Evolutionary conservation across 2,888 invertebrate genomes (phyloP).

Genomic region (Deilephila porcellus): DNA sequence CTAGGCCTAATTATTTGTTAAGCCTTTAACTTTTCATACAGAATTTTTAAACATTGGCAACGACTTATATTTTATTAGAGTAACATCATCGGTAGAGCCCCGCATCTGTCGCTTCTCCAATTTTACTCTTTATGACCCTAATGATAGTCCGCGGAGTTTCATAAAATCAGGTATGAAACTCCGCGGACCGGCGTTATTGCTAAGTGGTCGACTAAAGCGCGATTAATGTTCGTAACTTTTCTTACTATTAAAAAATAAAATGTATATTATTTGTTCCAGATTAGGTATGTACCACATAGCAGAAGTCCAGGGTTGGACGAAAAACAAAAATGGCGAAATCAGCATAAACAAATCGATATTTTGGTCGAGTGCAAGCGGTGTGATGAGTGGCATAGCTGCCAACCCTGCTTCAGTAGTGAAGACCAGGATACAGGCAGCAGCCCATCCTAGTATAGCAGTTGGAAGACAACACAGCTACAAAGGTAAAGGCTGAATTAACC

Average conservation of each 20-base stretch:
- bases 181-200: no score
- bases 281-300: slow-evolving; percentile 87
- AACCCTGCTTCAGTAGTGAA: slow-evolving; percentile 93
- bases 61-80: no score
- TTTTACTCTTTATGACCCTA: no score
- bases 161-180: no score
- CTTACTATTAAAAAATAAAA: neutral
- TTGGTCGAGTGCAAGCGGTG: slow-evolving; percentile 85
- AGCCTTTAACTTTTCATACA: no score
- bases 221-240: no score
- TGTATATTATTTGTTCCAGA: slow-evolving; percentile 55
- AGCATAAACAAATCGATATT: slow-evolving; percentile 67
- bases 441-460: slow-evolving; percentile 90
- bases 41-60: no score
- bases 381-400: slow-evolving; percentile 87
- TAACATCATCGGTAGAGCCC: no score
- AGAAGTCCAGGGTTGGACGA: slow-evolving; percentile 84
- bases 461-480: slow-evolving; percentile 92
- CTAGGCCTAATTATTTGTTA: no score
- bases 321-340: slow-evolving; percentile 64
- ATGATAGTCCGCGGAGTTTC: no score
- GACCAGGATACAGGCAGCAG: slow-evolving; percentile 90
- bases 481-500: slow-evolving; percentile 48
- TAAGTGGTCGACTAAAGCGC: no score
- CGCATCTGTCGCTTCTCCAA: no score